A percentile compares a stretch with the other conserved stretches of the same genome.
These are phyloP conservation scores for Drosophila mimica DNA, from an alignment of 2,888 invertebrate genomes.

Conservation along the genomic window DNA sequence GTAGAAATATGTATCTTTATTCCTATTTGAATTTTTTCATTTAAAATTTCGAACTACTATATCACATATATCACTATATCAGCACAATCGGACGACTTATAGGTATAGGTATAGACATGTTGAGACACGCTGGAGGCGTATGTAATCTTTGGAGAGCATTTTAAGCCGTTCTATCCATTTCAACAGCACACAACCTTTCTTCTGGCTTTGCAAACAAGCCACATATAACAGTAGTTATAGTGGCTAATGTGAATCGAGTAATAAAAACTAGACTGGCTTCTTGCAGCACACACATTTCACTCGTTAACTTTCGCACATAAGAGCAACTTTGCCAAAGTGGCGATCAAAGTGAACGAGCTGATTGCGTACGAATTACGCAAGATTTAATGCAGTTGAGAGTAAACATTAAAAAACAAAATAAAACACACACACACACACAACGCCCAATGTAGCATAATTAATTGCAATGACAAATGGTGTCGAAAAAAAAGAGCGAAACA, in stretches of 20 bases:
- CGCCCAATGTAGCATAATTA: conserved; percentile 42
- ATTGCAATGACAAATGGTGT: conserved; percentile 54
- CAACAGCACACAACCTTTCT: neutral
- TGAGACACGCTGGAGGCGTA: neutral
- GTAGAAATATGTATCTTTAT: neutral
- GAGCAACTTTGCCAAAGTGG: conserved; percentile 29
- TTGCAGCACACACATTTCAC: conserved; percentile 6
- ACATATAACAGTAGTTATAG: neutral
- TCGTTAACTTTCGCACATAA: conserved; percentile 27
- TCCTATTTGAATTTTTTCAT: neutral
- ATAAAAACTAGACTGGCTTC: conserved; percentile 21
- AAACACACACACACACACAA: conserved; percentile 6
- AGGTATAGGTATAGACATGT: neutral
- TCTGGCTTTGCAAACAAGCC: neutral
- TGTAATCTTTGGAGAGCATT: neutral
- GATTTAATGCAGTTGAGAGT: conserved; percentile 37
- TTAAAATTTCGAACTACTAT: neutral
- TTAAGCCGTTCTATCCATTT: neutral
- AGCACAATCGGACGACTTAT: neutral
- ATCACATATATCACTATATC: too few relatives aligned
- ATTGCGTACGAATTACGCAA: conserved; percentile 57
- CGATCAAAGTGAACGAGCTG: conserved; percentile 9
- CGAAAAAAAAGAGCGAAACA: conserved; percentile 21
- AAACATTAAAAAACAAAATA: conserved; percentile 9
- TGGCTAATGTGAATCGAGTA: conserved; percentile 7